phyloP scores from a whole-genome alignment of 2,888 invertebrate genomes.

The Hyalella azteca region DNA sequence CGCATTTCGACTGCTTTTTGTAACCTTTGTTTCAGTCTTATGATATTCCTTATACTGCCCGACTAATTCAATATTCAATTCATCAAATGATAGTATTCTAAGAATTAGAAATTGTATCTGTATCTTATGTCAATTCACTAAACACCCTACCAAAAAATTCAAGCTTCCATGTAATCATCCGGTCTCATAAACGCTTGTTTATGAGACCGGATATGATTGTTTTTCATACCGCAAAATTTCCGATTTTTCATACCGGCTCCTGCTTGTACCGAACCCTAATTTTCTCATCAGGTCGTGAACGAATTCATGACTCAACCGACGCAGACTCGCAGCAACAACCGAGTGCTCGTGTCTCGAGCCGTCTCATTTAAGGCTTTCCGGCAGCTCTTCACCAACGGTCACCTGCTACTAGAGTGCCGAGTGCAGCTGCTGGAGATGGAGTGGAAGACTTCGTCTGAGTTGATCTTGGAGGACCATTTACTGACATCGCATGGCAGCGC shows the following conservation, averaged over 20 bases:
- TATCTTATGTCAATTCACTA: too few relatives aligned
- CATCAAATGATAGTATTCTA: too few relatives aligned
- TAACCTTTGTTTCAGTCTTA: too few relatives aligned
- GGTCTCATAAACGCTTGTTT: too few relatives aligned
- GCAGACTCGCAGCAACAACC: not conserved
- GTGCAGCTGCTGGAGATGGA: constrained; percentile 41
- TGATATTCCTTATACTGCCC: too few relatives aligned
- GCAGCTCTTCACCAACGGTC: constrained; percentile 43
- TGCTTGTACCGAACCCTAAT: not conserved
- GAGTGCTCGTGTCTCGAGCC: constrained; percentile 4
- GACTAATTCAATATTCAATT: too few relatives aligned
- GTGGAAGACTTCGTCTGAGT: constrained; percentile 40
- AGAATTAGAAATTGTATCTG: too few relatives aligned
- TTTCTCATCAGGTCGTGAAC: constrained; percentile 25
- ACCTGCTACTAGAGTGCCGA: constrained; percentile 46
- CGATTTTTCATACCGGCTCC: not conserved
- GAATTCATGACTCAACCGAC: constrained; percentile 33
- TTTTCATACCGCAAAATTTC: not conserved
- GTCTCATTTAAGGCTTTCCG: constrained; percentile 39
- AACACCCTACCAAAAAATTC: too few relatives aligned
- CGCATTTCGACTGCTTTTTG: too few relatives aligned
- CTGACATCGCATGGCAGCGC: constrained; percentile 16
- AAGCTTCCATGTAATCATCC: too few relatives aligned
- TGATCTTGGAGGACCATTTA: constrained; percentile 35
- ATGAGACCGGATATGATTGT: too few relatives aligned